These are phyloP conservation scores for Noctua comes DNA, from an alignment of 2,888 invertebrate genomes.

Conservation along the genomic window DNA sequence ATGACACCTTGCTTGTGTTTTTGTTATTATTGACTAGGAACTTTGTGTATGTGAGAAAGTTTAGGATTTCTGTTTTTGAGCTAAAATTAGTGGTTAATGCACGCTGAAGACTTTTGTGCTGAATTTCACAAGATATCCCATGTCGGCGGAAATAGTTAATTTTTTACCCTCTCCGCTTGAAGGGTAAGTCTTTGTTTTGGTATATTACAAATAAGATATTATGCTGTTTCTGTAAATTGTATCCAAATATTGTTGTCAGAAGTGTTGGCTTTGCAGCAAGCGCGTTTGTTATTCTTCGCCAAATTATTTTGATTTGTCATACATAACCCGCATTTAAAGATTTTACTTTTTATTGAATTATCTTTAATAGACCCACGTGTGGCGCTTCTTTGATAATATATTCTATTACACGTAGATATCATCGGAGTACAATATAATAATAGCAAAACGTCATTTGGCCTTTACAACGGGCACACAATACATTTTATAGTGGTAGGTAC, in stretches of 20 bases:
- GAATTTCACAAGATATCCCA: slow-evolving; percentile 19
- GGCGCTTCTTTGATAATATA: slow-evolving; percentile 13
- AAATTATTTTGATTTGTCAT: neutral
- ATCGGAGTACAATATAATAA: slow-evolving; percentile 41
- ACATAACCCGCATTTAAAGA: neutral
- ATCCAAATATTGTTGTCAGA: neutral
- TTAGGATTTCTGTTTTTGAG: slow-evolving; percentile 7
- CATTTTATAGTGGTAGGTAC: slow-evolving; percentile 44
- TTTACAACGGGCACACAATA: slow-evolving; percentile 47
- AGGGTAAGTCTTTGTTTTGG: slow-evolving; percentile 52
- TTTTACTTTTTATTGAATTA: neutral
- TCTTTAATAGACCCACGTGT: neutral
- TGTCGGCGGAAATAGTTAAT: slow-evolving; percentile 41
- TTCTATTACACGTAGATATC: slow-evolving; percentile 1
- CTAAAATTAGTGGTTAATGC: slow-evolving; percentile 10
- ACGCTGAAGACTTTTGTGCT: neutral
- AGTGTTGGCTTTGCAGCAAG: neutral
- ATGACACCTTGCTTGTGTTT: slow-evolving; percentile 42
- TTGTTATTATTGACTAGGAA: slow-evolving; percentile 20
- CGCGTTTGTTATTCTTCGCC: neutral
- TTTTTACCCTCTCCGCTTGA: slow-evolving; percentile 24
- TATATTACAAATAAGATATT: neutral
- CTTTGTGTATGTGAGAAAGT: slow-evolving; percentile 22
- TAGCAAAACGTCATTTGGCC: slow-evolving; percentile 44
- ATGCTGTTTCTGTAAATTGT: neutral